Evolutionary conservation across 2,797 vertebrate species (phyloP), one percentile per base, ranked within the genome.

Genomic region (Anguilla megastoma): DNA sequence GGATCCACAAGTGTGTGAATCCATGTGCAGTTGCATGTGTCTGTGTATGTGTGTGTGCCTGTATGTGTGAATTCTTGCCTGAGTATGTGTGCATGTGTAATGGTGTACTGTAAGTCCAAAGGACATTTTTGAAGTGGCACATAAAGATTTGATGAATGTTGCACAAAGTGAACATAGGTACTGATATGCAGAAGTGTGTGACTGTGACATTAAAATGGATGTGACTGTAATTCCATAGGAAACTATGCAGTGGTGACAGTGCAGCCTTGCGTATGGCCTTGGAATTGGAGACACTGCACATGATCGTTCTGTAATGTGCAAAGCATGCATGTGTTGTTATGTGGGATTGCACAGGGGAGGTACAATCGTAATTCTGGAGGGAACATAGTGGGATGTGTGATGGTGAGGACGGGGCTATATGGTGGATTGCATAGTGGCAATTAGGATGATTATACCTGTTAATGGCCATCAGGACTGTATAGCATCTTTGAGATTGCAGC

Each of bases 81-180:
- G 63, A n/a, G 6, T 69, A 69, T 1, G 9, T 76, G 30, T 76
- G 71, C 45, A 9, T 12, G 79, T 27, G 79, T 7, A 45, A 24
- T 45, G 0, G 8, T 50, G 9, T n/a, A n/a, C 8, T n/a, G 21
- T 48, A n/a, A 82, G 24, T 82, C 54, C 24, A 56, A 85, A 85
- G 83, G 52, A 50, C 79, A 82, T 82, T 82, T 79, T 79, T 41
- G 1, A 79, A 41, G 16, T 50, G 83, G 9, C 83, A 27, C 30
- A 36, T 84, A 54, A 85, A 16, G 83, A 50, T 54, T 52, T 52
- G 45, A 85, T 85, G 50, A 36, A 30, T 85, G 52, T 60, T 33
- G 9, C 54, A 84, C 48, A 58, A 85, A 85, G 52, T 30, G 83
- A 56, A 58, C 1, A n/a, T 54, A 36, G 52, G 16, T 33, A 12